Conservation (phyloP, 2,797 vertebrate species). For the Carduelis carduelis region DNA sequence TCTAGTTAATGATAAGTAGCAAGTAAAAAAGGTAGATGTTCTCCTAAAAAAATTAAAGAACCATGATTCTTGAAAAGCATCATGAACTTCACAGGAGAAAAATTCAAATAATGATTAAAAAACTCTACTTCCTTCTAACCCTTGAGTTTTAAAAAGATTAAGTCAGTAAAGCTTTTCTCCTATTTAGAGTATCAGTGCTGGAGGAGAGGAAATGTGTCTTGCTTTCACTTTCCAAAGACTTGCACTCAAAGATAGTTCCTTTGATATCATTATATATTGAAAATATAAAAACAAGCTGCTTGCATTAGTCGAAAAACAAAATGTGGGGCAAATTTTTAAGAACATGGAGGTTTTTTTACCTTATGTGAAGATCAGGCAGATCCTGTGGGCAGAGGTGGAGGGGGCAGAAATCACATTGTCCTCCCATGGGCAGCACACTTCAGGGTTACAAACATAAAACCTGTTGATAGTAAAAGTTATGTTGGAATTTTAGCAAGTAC, state of each 20-base stretch:
- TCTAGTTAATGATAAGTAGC: not conserved
- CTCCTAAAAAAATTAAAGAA: not conserved
- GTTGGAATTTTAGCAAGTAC: not conserved
- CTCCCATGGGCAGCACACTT: not conserved
- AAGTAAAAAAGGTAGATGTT: not conserved
- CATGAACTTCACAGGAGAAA: not conserved
- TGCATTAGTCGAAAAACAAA: not conserved
- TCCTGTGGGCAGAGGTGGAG: not conserved
- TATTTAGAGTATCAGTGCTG: not conserved
- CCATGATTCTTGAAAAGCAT: not conserved
- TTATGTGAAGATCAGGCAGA: not conserved
- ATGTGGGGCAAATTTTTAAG: not conserved
- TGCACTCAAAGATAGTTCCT: not conserved
- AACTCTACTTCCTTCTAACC: accelerated
- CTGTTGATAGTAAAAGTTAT: not conserved
- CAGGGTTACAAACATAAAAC: not conserved
- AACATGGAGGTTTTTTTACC: not conserved
- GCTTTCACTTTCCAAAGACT: not conserved
- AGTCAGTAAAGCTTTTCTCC: not conserved
- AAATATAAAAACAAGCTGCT: not conserved
- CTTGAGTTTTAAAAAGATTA: not conserved
- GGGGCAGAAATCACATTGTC: not conserved
- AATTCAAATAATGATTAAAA: not conserved
- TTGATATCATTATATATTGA: not conserved
- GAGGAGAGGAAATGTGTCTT: not conserved